phyloP scores from a whole-genome alignment of 2,797 vertebrate species.

The Sandelia bainsii region DNA sequence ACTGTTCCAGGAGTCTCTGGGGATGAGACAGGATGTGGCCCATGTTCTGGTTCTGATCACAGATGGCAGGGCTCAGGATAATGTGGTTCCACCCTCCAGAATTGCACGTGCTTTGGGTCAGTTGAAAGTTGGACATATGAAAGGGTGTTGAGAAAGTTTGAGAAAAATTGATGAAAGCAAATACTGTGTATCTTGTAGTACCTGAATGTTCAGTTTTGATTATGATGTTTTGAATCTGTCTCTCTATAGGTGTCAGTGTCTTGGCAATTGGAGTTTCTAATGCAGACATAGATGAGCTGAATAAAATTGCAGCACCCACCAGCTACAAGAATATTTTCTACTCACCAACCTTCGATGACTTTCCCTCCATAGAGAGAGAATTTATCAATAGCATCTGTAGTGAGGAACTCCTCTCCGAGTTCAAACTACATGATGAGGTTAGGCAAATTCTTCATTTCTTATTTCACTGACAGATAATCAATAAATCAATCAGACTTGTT shows the following conservation, averaged over 20 bases:
- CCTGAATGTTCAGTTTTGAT: not conserved
- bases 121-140: conserved; percentile 23
- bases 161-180: not conserved
- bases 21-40: conserved; percentile 87
- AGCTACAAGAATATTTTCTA: conserved; percentile 89
- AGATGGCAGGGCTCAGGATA: conserved; percentile 91
- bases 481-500: not conserved
- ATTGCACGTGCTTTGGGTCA: conserved; percentile 88
- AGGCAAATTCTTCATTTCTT: not conserved
- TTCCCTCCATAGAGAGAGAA: conserved; percentile 87
- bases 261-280: conserved; percentile 88
- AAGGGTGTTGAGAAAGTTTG: not conserved
- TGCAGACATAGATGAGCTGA: conserved; percentile 87
- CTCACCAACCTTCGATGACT: conserved; percentile 87
- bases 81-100: conserved; percentile 87
- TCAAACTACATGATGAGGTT: conserved; percentile 78
- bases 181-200: not conserved
- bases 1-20: conserved; percentile 88
- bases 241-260: conserved; percentile 85
- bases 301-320: conserved; percentile 83
- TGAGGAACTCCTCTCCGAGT: conserved; percentile 75
- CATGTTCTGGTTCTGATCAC: conserved; percentile 89
- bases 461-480: not conserved
- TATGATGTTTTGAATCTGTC: not conserved
- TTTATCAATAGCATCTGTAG: conserved; percentile 88